Conservation (phyloP, 2,113 vertebrate genomes). For the Clarias macrocephalus region DNA sequence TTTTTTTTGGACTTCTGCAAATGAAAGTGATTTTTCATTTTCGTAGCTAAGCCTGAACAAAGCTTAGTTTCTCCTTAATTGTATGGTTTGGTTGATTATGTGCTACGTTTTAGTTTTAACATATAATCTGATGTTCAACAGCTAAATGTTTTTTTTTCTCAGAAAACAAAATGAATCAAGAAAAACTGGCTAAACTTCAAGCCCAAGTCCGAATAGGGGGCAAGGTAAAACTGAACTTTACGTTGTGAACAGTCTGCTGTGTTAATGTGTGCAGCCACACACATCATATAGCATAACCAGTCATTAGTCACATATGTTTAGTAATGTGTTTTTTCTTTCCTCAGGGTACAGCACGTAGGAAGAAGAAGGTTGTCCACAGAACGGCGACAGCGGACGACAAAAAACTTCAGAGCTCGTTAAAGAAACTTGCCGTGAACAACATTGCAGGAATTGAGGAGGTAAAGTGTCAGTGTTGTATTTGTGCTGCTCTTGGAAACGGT, state of each 20-base stretch:
- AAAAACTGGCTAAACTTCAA: slow-evolving; percentile 97
- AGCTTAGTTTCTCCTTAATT: neutral
- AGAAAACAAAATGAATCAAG: slow-evolving; percentile 90
- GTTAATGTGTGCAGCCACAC: neutral
- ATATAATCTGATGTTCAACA: neutral
- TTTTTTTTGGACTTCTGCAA: neutral
- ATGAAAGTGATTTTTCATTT: neutral
- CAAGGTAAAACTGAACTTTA: slow-evolving; percentile 79
- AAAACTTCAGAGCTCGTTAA: slow-evolving; percentile 96
- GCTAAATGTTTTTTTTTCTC: neutral
- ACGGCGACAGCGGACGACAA: slow-evolving; percentile 98
- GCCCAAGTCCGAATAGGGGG: slow-evolving; percentile 99
- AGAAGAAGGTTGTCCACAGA: slow-evolving; percentile 99
- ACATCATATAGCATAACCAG: neutral
- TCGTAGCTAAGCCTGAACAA: neutral
- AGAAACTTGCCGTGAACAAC: slow-evolving; percentile 97
- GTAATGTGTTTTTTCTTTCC: slow-evolving; percentile 28
- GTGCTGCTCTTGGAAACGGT: neutral
- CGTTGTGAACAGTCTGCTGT: neutral
- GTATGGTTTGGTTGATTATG: neutral
- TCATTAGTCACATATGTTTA: too few species aligned
- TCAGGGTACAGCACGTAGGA: slow-evolving; percentile 95
- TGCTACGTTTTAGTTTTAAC: neutral
- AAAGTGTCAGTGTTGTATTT: neutral
- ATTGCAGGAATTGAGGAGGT: slow-evolving; percentile 99